phyloP scores from a whole-genome alignment of 2,797 vertebrate genomes.

The Brachyrhaphis roseni region DNA sequence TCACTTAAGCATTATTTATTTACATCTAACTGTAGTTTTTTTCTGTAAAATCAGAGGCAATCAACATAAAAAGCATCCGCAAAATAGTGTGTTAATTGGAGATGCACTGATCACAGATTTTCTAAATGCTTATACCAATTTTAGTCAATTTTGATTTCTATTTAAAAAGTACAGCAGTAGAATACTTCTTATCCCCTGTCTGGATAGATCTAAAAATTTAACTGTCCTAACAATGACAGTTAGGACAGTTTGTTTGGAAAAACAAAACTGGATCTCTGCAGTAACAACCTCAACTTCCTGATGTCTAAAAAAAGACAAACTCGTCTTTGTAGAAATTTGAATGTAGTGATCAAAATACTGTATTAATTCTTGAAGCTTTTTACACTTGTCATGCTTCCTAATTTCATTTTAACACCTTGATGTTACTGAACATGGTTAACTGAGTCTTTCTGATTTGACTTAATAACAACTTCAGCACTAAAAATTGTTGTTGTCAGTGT shows the following conservation, averaged over 20 bases:
- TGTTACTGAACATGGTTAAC: not conserved
- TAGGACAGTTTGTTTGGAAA: too few relatives aligned
- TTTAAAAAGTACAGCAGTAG: not conserved
- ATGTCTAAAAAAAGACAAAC: not conserved
- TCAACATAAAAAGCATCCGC: not conserved
- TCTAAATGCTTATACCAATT: not conserved
- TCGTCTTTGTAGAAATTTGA: not conserved
- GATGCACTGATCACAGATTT: not conserved
- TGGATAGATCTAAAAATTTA: not conserved
- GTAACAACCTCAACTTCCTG: not conserved
- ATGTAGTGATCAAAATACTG: not conserved
- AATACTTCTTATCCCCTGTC: not conserved
- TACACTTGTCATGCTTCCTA: not conserved
- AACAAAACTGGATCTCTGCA: not conserved
- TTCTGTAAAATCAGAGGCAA: not conserved
- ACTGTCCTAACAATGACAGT: not conserved
- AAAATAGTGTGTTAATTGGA: not conserved
- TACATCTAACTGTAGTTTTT: not conserved
- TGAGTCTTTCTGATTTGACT: not conserved
- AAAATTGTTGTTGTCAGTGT: not conserved
- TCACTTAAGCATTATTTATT: slow-evolving; percentile 1
- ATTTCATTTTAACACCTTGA: not conserved
- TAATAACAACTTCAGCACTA: not conserved
- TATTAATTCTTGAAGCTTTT: not conserved
- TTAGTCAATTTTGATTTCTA: not conserved